Evolutionary conservation across 2,797 vertebrate species (phyloP), one percentile per base, ranked within the genome.

Genomic region (Sebastolobus alascanus): DNA sequence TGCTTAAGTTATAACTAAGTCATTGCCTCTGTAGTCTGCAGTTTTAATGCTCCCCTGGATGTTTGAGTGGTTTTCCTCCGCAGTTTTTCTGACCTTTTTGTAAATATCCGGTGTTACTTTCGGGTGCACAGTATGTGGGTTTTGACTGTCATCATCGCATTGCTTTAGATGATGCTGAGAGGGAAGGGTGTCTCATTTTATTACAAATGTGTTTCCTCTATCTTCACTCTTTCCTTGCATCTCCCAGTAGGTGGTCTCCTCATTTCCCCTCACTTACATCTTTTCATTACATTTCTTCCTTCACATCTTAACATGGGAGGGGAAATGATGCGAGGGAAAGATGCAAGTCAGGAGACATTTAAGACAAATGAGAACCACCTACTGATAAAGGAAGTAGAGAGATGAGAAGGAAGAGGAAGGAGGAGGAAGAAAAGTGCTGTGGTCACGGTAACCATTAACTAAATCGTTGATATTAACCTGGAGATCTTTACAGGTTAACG

Each of bases 401-500:
- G 20, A 11, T 38, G 25, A 33, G 13, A 55, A n/a, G 12, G n/a
- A 54, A 52, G 60, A 35, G 8, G 25, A 71, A 50, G n/a, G 22
- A 73, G 43, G 61, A 81, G 69, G 79, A 65, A 76, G 68, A 31
- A 52, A 52, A 52, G 16, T n/a, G 60, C 4, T 13, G 37, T 9
- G 64, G 69, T 55, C 29, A 54, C 4, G 12, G 37, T 20, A 58
- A 83, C 40, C 25, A 50, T 68, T 56, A 61, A 52, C 52, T 29
- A 74, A 75, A 55, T 16, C 37, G 52, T 38, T 68, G 27, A 68
- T 61, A 65, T 55, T 59, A 70, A 75, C 50, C 68, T 72, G 11
- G 27, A 63, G 58, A 64, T 61, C 29, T 77, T 77, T 35, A 82
- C 58, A 75, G 56, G 74, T 78, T 58, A 64, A 68, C 1, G 10